Evolutionary conservation across 2,888 invertebrate genomes (phyloP).

Genomic region (Agrilus cyanescens): DNA sequence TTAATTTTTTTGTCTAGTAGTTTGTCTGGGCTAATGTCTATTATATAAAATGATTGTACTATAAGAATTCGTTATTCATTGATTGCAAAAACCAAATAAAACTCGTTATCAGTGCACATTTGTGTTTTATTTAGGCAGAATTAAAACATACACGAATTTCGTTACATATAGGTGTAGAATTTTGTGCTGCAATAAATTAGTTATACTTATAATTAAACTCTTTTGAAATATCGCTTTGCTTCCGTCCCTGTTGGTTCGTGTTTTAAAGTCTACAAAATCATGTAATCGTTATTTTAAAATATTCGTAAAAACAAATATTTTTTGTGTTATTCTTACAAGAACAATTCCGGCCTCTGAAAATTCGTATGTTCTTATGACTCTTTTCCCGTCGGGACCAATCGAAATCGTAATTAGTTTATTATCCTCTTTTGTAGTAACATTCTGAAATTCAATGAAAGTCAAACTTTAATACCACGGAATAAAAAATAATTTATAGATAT

Average conservation of each 20-base stretch:
- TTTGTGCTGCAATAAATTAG: too few relatives aligned
- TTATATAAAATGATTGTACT: too few relatives aligned
- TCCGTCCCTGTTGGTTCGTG: conserved; percentile 40
- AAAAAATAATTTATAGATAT: neutral
- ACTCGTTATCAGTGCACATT: too few relatives aligned
- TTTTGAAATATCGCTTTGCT: conserved; percentile 46
- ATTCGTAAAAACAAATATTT: too few relatives aligned
- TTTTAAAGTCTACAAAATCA: conserved; percentile 45
- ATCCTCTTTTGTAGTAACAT: conserved; percentile 41
- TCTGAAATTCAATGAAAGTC: conserved; percentile 31
- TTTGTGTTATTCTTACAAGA: conserved; percentile 21
- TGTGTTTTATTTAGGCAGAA: too few relatives aligned
- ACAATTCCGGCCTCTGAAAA: conserved; percentile 28
- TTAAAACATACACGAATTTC: too few relatives aligned
- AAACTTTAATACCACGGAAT: neutral
- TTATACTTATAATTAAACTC: conserved; percentile 25
- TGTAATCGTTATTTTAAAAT: too few relatives aligned
- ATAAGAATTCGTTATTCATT: too few relatives aligned
- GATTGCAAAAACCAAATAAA: too few relatives aligned
- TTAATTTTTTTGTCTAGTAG: too few relatives aligned
- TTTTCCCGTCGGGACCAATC: conserved; percentile 29
- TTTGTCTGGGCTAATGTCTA: too few relatives aligned
- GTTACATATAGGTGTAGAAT: too few relatives aligned
- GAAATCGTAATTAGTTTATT: conserved; percentile 38
- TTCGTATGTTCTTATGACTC: conserved; percentile 34